These are phyloP conservation scores for Rhagonycha fulva DNA, from an alignment of 2,888 invertebrate genomes.

Conservation along the genomic window DNA sequence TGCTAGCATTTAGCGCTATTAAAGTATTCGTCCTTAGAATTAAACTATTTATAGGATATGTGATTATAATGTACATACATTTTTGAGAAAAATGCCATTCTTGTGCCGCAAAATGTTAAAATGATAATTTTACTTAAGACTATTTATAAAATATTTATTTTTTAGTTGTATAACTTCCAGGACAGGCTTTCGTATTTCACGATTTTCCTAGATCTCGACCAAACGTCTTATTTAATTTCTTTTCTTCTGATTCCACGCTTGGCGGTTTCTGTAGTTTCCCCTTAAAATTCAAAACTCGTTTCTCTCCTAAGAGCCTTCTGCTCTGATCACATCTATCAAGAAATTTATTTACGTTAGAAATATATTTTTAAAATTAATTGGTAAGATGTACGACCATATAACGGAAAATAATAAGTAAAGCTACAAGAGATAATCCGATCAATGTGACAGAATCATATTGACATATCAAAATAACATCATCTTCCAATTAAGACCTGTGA, in stretches of 20 bases:
- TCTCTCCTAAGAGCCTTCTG: not conserved
- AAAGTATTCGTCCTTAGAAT: slow-evolving; percentile 17
- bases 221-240: not conserved
- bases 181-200: not conserved
- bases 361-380: slow-evolving; percentile 36
- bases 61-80: slow-evolving; percentile 18
- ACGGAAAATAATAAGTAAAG: slow-evolving; percentile 28
- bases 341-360: not conserved
- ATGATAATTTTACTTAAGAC: slow-evolving; percentile 11
- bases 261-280: not conserved
- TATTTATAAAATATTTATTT: slow-evolving; percentile 25
- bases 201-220: not conserved
- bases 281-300: not conserved
- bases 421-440: slow-evolving; percentile 37
- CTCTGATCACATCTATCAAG: not conserved
- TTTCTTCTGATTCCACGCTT: not conserved
- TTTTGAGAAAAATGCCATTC: slow-evolving; percentile 5
- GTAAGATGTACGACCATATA: slow-evolving; percentile 39
- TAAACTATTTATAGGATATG: slow-evolving; percentile 4
- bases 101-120: slow-evolving; percentile 1
- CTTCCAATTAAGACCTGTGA: slow-evolving; percentile 39
- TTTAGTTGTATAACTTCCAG: slow-evolving; percentile 9
- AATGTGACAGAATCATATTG: slow-evolving; percentile 29
- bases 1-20: slow-evolving; percentile 15
- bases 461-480: slow-evolving; percentile 33